Evolutionary conservation across 2,888 invertebrate species (phyloP), one percentile per base, ranked within the genome.

Genomic region (Drosophila infuscata): DNA sequence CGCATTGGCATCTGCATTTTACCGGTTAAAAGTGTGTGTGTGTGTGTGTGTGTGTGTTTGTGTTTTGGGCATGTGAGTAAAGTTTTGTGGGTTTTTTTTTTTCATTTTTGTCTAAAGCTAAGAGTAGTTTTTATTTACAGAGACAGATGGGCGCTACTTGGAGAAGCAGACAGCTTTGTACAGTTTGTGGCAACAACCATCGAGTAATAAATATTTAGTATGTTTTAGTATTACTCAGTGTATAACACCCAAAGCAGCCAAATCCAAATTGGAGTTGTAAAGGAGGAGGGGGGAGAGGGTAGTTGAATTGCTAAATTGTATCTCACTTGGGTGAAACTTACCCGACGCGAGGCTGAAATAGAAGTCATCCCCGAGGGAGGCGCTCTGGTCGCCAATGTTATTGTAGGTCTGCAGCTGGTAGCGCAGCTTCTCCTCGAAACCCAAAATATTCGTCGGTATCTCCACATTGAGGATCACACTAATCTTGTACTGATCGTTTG

Each of bases 391-490:
- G 3, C 88, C 92, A 33, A 92, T 74, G 0, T 79, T 73, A 15
- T 83, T 65, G 32, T 71, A 89, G 0, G 20, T 54, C 4, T 60
- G 32, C 36, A 93, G 69, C 6, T 92, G 87, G 4, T 73, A 7
- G 2, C 64, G 64, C 38, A 89, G 63, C 3, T 83, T 79, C 2
- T 74, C 67, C 11, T 82, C 83, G 41, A 90, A 90, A 38, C 84
- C 80, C 4, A 46, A 62, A 6, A 82, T 58, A 7, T 80, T 76
- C 36, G 74, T 78, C 15, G 89, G 90, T 17, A 93, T 75, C 53
- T 91, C 89, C 38, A 93, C 70, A 29, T 91, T 91, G 5, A 92
- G 77, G 9, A 88, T 74, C 6, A 84, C 89, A 51, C 88, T 83
- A 2, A 89, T 74, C 68, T 89, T 89, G 54, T 81, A 92, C 6